Conservation (phyloP, 2,797 vertebrate species). For the Sphenopsis melanotis region DNA sequence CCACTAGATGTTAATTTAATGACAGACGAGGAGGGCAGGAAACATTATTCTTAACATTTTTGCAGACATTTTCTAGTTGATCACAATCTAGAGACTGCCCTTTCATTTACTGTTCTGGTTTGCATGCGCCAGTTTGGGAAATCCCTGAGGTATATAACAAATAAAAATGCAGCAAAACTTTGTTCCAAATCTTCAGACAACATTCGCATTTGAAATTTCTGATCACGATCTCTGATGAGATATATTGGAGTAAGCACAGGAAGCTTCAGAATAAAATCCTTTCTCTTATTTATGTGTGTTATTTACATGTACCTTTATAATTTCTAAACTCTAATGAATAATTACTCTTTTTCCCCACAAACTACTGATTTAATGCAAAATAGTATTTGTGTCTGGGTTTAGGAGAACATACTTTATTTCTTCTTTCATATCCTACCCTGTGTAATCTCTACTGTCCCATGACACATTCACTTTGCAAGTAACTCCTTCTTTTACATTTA, state of each 20-base stretch:
- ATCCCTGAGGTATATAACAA: background rate
- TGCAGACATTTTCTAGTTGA: background rate
- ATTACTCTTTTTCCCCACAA: background rate
- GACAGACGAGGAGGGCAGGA: background rate
- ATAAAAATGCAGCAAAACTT: background rate
- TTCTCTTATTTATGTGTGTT: background rate
- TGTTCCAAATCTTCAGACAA: background rate
- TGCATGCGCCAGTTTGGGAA: background rate
- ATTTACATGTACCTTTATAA: fast-evolving
- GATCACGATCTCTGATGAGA: background rate
- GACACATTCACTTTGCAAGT: background rate
- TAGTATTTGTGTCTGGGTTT: background rate
- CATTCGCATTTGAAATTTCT: background rate
- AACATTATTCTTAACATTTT: background rate
- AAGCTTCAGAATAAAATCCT: background rate
- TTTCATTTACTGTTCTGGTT: background rate
- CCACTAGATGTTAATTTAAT: background rate
- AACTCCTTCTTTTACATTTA: background rate
- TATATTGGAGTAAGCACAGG: background rate
- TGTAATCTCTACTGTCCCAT: background rate
- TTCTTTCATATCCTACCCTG: background rate
- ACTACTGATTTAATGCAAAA: background rate
- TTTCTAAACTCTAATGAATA: background rate
- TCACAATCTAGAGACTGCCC: background rate
- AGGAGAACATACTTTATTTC: background rate